Base-by-base conservation (phyloP, 2,113 vertebrate genomes). In the Bujurquina vittata region DNA sequence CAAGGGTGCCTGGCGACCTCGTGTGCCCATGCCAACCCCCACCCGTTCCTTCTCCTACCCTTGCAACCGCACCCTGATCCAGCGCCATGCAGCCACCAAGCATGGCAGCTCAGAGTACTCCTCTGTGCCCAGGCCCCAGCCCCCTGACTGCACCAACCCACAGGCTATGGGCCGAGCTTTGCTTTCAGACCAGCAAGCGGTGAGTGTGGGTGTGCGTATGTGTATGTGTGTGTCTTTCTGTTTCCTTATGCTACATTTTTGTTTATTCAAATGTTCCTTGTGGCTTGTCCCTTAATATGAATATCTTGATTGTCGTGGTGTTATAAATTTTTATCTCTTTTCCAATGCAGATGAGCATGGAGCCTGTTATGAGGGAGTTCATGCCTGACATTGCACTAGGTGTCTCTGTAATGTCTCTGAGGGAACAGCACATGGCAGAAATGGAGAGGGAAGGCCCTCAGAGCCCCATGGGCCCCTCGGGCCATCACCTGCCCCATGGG, bases 361-460 rank as follows among this genome's bases (percentile, higher is more conserved):
- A 98, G 84, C 97, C 98, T 15, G 95, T 97, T 82, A 96, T 98
- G 10, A 98, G 98, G 59, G 98, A 99, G 75, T 96, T 98, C 92
- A 98, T 99, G 98, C 98, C 98, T 12, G 98, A 99, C 87, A 99
- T 99, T 0, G 98, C 98, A 1, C 97, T 99, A 94, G 98, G 98
- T 0, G 97, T 99, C 57, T 98, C 98, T 2, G 96, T 97, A 4
- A 96, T 99, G 95, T 97, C 97, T 52, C 94, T 99, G 72, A 98
- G 98, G 90, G 98, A 99, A 79, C 96, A 97, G 80, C 96, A 97
- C 46, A 92, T 98, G 85, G 96, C 97, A 0, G 98, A 99, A 88
- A 95, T 96, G 20, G 97, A 99, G 80, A 95, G 97, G 2, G 97
- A 99, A 33, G 65, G 96, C 22, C 96, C 87, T 93, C 96, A 93